These are phyloP conservation scores for Centrocercus urophasianus DNA, from an alignment of 2,113 vertebrate genomes.

Conservation along the genomic window DNA sequence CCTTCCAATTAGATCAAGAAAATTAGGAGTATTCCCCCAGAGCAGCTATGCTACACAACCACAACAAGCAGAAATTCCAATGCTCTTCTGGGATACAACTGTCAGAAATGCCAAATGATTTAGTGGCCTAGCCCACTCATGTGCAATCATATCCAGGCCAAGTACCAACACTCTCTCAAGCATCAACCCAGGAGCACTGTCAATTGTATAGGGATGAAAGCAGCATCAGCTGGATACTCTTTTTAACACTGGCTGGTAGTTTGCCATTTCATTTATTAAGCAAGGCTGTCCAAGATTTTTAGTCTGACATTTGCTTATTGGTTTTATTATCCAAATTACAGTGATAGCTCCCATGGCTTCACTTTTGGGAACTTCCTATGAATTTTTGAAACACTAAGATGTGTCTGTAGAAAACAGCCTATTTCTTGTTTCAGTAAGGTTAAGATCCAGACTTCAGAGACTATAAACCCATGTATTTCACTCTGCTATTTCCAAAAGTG, in stretches of 20 bases:
- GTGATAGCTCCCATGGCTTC: background rate
- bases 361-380: background rate
- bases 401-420: background rate
- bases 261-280: background rate
- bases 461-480: background rate
- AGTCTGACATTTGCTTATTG: background rate
- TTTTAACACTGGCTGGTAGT: background rate
- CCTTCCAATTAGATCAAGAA: no score
- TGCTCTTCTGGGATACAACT: background rate
- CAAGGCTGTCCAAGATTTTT: background rate
- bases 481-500: background rate
- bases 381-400: background rate
- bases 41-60: background rate
- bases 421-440: background rate
- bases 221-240: background rate
- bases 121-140: background rate
- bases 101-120: background rate
- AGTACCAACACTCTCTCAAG: rapidly evolving
- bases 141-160: background rate
- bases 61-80: background rate
- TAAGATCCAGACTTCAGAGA: background rate
- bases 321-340: constrained; percentile 4
- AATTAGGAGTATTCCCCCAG: background rate
- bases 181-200: background rate
- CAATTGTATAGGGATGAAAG: background rate